Evolutionary conservation across 2,888 invertebrate genomes (phyloP), one percentile per base, ranked within the genome.

Genomic region (Chironomus riparius): DNA sequence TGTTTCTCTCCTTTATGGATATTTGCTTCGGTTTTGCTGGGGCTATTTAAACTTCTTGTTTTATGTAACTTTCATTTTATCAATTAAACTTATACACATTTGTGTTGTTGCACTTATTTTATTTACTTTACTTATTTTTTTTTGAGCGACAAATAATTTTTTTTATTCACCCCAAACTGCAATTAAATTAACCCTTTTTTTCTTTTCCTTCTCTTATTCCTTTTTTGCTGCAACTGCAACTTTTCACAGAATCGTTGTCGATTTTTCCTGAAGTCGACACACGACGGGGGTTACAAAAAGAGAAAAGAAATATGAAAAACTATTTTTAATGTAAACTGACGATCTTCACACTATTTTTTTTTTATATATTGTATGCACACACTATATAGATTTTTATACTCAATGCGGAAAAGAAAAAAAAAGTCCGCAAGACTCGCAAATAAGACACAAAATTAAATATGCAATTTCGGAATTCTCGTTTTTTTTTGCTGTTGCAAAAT

Each of bases 51-150:
- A 65, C 65, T 65, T 65, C 65, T 65, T 21, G 65, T 65, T 70
- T 70, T 70, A 70, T 70, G 47, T 70, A 70, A 70, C 70, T 70
- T 70, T 70, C 70, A 70, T 70, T 70, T 70, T 47, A 70, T 70
- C 47, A 70, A 70, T 70, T 48, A 48, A 70, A 70, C 56, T 56
- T 18, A 15, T 70, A 47, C 21, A 70, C 70, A 47, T 48, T 47
- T 70, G 15, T 70, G 15, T 48, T 70, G 47, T 47, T 22, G 22
- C 28, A 15, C 10, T 21, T 22, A 21, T 68, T 12, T 24, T 24
- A 65, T 65, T 65, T 21, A 13, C 48, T 50, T 50, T n/a, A 48
- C n/a, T 22, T 24, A 65, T 24, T 12, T 24, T 21, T 24, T 21
- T 21, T 62, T 22, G 15, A 65, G 21, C 65, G 65, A 65, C 65